These are phyloP conservation scores for Stramonita haemastoma DNA, from an alignment of 2,888 invertebrate species.

Conservation along the genomic window DNA sequence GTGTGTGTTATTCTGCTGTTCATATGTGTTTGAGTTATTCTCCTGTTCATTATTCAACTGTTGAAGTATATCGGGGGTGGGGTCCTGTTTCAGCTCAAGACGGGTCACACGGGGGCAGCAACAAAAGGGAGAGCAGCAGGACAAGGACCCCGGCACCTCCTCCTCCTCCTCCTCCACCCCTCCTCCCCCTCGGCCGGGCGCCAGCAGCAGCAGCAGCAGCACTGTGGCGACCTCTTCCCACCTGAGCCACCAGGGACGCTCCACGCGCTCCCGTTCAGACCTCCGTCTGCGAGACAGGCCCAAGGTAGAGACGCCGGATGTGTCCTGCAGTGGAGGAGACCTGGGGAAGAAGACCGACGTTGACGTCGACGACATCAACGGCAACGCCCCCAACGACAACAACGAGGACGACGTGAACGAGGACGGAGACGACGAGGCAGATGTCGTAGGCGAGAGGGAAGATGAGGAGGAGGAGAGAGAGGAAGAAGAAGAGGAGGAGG, in stretches of 20 bases:
- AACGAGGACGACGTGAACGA: neutral
- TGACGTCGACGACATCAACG: neutral
- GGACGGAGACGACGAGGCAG: neutral
- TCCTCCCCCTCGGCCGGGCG: neutral
- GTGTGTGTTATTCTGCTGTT: too few relatives aligned
- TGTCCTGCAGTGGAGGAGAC: neutral
- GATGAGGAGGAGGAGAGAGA: neutral
- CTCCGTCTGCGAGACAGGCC: conserved; percentile 26
- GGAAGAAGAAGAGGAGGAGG: neutral
- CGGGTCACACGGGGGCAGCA: neutral
- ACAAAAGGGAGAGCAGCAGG: neutral
- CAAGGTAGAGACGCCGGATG: conserved; percentile 23
- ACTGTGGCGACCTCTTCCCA: conserved; percentile 33
- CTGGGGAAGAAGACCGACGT: neutral
- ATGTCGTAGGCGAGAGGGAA: neutral
- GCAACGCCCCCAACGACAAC: neutral
- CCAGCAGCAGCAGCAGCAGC: conserved; percentile 8
- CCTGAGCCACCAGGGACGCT: conserved; percentile 11
- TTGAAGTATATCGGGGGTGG: neutral
- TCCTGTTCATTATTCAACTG: too few relatives aligned
- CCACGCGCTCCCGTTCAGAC: conserved; percentile 34
- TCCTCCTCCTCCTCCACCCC: conserved; percentile 7
- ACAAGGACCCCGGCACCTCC: neutral
- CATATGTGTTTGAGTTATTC: too few relatives aligned
- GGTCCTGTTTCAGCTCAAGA: neutral